Conservation (phyloP, 1,140 invertebrate genomes). For the Drosophila orosa region DNA sequence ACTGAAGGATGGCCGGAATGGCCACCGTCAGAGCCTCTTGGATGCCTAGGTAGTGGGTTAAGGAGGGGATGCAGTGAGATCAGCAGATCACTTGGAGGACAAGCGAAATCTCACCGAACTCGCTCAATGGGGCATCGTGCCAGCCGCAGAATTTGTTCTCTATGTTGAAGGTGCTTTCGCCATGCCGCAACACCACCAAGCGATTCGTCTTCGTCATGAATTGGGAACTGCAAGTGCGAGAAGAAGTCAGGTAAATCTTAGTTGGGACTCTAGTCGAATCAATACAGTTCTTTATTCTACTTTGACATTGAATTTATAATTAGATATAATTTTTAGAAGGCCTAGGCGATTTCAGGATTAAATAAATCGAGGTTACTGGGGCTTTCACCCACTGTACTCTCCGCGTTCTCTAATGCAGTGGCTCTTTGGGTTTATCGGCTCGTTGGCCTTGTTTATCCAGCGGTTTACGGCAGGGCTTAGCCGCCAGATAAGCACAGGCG, state of each 20-base stretch:
- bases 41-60: slow-evolving; percentile 84
- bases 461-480: slow-evolving; percentile 17
- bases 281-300: background rate
- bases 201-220: slow-evolving; percentile 61
- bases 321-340: too few species aligned
- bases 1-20: slow-evolving; percentile 89
- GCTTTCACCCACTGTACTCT: background rate
- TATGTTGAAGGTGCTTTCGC: slow-evolving; percentile 91
- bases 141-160: slow-evolving; percentile 91
- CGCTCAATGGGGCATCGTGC: slow-evolving; percentile 87
- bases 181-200: slow-evolving; percentile 89
- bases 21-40: slow-evolving; percentile 88
- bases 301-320: background rate
- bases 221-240: slow-evolving; percentile 37
- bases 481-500: slow-evolving; percentile 16
- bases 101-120: slow-evolving; percentile 82
- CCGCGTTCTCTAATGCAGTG: background rate
- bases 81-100: background rate
- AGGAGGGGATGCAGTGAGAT: background rate
- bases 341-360: background rate
- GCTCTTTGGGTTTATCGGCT: slow-evolving; percentile 6
- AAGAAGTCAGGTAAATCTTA: background rate
- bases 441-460: slow-evolving; percentile 15
- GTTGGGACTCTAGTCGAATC: background rate
- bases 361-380: background rate